Evolutionary conservation across 2,113 vertebrate genomes (phyloP), one percentile per base, ranked within the genome.

Genomic region (Castor canadensis): DNA sequence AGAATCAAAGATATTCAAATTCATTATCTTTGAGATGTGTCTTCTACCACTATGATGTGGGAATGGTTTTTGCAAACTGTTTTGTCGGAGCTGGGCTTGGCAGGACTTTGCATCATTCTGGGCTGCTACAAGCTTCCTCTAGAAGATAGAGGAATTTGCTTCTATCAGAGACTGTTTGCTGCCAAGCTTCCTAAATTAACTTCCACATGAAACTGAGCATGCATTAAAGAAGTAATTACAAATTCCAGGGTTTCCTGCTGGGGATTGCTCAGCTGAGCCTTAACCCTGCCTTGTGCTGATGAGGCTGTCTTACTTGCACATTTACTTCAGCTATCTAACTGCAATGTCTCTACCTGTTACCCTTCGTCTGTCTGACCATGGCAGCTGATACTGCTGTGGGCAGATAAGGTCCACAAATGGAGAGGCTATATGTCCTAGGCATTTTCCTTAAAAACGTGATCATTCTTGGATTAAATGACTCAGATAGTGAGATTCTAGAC

Each of bases 171-270:
- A 52, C 20, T 35, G 24, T 4, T 1, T 11, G 64, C 8, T 8
- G 52, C 1, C 1, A 62, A 38, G 47, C 19, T 52, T 4, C 30
- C 35, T 54, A 8, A n/a, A 24, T 17, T 26, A 38, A 52, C 82
- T 38, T 16, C 64, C 82, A 40, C 4, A 13, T 15, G n/a, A n/a
- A n/a, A n/a, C n/a, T n/a, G n/a, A n/a, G n/a, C n/a, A n/a, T n/a
- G n/a, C 6, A 24, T 38, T 69, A 38, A 17, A 52, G 35, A 85
- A 16, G 80, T 17, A 2, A 38, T 19, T 16, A 16, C 7, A 5
- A 4, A 16, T 52, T 52, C 35, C 1, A 17, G 62, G 24, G 0
- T 0, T 54, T 52, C 2, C 12, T 9, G 82, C 2, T 28, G 32
- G 19, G 3, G 11, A 24, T 24, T 20, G 16, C 19, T 19, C 30